These are phyloP conservation scores for Psilopogon haemacephalus DNA, from an alignment of 2,113 vertebrate genomes.

Conservation along the genomic window DNA sequence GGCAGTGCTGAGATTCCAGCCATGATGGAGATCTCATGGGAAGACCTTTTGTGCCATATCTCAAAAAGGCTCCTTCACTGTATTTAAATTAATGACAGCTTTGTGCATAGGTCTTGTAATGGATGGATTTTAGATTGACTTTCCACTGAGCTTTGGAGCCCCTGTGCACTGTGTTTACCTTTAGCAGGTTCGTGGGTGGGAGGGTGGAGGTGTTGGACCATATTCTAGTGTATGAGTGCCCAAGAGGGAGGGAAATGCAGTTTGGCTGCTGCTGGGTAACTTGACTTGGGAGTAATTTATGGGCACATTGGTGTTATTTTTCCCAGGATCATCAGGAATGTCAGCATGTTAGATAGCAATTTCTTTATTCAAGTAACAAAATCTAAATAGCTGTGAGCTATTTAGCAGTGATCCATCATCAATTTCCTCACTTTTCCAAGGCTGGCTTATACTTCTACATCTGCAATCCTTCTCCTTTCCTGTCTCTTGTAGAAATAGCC, in stretches of 20 bases:
- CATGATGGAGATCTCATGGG: not conserved
- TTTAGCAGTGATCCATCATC: not conserved
- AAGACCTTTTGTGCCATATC: not conserved
- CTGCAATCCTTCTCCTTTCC: not conserved
- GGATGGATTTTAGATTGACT: not conserved
- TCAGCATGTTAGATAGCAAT: not conserved
- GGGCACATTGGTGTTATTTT: not conserved
- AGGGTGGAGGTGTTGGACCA: not conserved
- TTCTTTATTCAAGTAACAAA: not conserved
- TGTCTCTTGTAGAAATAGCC: not conserved
- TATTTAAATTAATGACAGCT: not conserved
- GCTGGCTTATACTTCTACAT: not conserved
- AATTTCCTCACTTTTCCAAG: not conserved
- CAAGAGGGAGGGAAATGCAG: not conserved
- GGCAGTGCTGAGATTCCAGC: not conserved
- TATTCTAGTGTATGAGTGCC: rapidly evolving
- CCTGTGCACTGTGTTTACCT: not conserved
- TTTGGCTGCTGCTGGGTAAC: not conserved
- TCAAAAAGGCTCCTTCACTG: not conserved
- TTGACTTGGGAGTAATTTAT: not conserved
- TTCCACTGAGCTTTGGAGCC: not conserved
- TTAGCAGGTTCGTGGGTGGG: not conserved
- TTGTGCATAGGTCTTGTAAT: not conserved
- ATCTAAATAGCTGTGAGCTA: not conserved
- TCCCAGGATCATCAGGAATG: not conserved